Base-by-base conservation (phyloP, 1,140 invertebrate genomes). In the Drosophila trapezifrons region DNA sequence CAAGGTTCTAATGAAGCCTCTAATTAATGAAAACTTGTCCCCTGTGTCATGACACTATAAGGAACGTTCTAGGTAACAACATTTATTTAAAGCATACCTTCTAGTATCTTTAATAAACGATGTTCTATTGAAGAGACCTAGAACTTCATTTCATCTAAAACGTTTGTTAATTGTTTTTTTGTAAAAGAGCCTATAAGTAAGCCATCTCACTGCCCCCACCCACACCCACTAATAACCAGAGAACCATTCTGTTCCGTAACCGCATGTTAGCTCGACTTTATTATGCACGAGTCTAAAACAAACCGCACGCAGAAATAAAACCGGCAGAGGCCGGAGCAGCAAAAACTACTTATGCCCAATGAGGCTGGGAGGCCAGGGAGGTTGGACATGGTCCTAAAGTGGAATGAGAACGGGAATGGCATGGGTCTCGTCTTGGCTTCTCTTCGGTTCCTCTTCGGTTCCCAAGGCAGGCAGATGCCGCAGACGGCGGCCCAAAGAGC, bases 291-390 rank as follows among this genome's bases (percentile, higher is more conserved):
- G 65, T 56, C 67, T 45, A 70, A 37, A 71, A 47, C 43, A 67
- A 69, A 71, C 42, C 67, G 32, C 43, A 71, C 27, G 27, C 66
- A 57, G 27, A 80, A 77, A 74, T 76, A 64, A 80, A 84, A 58
- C 64, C 69, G 78, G 63, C 70, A 55, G 65, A 67, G 77, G 77
- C 40, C 62, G 46, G 77, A 83, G 72, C 72, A 75, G 60, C 55
- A 75, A 80, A 80, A 80, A 84, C 78, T 80, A 85, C 81, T 65
- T 80, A 74, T 67, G 71, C 52, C 65, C 72, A 72, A 58, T 76
- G 60, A 58, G 40, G 22, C 18, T 12, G 64, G 37, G 20, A 37
- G 54, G 62, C 45, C 27, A 18, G 69, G 56, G 40, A 42, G 38
- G 25, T 15, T 54, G 43, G 45, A 37, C 22, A 20, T 51, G 55